These are phyloP conservation scores for Poeciliopsis occidentalis DNA, from an alignment of 2,113 vertebrate genomes.

Conservation along the genomic window DNA sequence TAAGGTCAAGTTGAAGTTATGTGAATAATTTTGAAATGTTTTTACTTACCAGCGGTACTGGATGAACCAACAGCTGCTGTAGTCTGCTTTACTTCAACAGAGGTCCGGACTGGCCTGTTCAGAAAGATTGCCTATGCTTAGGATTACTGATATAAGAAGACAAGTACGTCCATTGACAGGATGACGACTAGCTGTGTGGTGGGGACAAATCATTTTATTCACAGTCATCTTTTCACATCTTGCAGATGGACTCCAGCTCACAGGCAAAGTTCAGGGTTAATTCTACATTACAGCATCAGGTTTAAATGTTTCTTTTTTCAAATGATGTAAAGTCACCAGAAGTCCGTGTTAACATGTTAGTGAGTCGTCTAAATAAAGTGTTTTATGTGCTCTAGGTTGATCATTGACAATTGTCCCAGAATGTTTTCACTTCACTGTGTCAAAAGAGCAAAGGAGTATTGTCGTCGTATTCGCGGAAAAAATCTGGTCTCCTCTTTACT, in stretches of 20 bases:
- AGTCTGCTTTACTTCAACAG: conserved; percentile 71
- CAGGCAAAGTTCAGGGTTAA: conserved; percentile 5
- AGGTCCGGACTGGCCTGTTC: conserved; percentile 73
- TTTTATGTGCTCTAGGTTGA: conserved; percentile 9
- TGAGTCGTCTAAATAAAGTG: conserved; percentile 11
- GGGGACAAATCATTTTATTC: conserved; percentile 47
- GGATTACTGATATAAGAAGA: conserved; percentile 39
- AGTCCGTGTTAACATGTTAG: conserved; percentile 17
- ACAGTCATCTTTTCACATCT: conserved; percentile 38
- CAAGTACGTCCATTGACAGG: conserved; percentile 32
- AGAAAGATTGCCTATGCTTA: conserved; percentile 68
- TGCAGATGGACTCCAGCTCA: conserved; percentile 9
- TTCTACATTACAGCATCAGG: conserved; percentile 23
- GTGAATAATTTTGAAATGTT: neutral
- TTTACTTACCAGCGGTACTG: conserved; percentile 66
- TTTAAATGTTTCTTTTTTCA: conserved; percentile 17
- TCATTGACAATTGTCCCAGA: conserved; percentile 71
- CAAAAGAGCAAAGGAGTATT: conserved; percentile 34
- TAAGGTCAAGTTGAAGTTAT: neutral
- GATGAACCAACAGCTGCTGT: conserved; percentile 52
- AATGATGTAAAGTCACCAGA: conserved; percentile 3
- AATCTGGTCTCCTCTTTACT: conserved; percentile 68
- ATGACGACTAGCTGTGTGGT: conserved; percentile 17
- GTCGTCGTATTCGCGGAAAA: conserved; percentile 58
- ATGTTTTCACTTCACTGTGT: conserved; percentile 47